These are phyloP conservation scores for Cremastinae sp. DNA, from an alignment of 2,888 invertebrate genomes.

Conservation along the genomic window DNA sequence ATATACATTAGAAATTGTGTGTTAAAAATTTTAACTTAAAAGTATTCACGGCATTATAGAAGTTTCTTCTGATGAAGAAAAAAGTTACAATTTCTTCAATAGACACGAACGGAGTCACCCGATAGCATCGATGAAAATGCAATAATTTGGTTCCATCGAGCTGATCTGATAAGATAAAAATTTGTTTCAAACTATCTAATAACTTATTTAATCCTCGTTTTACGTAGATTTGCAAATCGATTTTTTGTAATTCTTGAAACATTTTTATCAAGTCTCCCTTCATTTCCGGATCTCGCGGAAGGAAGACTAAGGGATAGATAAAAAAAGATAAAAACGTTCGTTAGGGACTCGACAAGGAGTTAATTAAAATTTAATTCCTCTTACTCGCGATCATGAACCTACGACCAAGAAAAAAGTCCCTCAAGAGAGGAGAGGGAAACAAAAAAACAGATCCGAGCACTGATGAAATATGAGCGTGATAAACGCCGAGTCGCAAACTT, in stretches of 20 bases:
- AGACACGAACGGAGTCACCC: no score
- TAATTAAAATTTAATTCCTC: slow-evolving; percentile 79
- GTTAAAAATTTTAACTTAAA: no score
- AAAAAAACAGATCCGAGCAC: slow-evolving; percentile 56
- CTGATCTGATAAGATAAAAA: no score
- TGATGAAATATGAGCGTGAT: slow-evolving; percentile 79
- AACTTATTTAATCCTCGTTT: neutral
- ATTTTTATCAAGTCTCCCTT: neutral
- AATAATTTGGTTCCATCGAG: no score
- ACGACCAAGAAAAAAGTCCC: slow-evolving; percentile 61
- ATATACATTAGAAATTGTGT: no score
- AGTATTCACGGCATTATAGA: no score
- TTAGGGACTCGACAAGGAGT: slow-evolving; percentile 76
- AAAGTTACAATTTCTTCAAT: no score
- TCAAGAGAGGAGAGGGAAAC: slow-evolving; percentile 11
- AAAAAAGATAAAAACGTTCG: slow-evolving; percentile 69
- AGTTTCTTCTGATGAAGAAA: no score
- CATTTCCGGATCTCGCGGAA: neutral
- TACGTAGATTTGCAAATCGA: neutral
- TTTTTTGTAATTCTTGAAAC: neutral
- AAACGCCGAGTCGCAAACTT: slow-evolving; percentile 72
- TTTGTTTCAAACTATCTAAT: no score
- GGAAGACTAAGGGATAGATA: neutral
- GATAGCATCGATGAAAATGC: no score
- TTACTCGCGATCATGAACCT: slow-evolving; percentile 74